A percentile compares a stretch with the other conserved stretches of the same genome.
Conservation (phyloP, 2,113 vertebrate species). For the Eublepharis macularius region DNA sequence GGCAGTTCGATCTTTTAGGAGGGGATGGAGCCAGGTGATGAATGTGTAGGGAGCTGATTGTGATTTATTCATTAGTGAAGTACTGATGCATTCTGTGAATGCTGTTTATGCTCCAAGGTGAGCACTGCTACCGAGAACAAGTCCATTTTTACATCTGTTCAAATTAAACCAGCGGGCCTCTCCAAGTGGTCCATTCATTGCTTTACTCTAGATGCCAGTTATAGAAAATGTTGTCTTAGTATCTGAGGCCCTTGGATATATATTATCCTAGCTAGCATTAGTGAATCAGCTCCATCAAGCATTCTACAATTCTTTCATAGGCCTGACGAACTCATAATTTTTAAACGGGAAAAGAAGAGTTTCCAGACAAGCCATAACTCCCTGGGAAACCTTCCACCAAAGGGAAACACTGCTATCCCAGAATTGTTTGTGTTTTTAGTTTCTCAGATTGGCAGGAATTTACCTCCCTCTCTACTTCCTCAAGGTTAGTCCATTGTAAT, state of each 20-base stretch:
- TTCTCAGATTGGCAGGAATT: conserved; percentile 9
- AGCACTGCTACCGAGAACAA: background rate
- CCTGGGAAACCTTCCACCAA: conserved; percentile 46
- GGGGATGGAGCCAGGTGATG: too few relatives aligned
- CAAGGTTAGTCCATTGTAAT: background rate
- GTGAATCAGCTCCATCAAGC: background rate
- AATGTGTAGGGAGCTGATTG: background rate
- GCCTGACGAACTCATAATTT: conserved; percentile 29
- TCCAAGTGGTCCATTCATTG: background rate
- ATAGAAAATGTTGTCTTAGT: background rate
- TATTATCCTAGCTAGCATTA: background rate
- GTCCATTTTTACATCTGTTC: background rate
- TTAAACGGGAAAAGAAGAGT: conserved; percentile 2
- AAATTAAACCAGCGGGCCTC: background rate
- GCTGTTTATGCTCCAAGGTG: background rate
- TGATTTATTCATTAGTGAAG: background rate
- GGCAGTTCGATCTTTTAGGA: too few relatives aligned
- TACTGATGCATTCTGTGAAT: background rate
- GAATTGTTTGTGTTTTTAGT: conserved; percentile 65
- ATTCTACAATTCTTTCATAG: background rate
- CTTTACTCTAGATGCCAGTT: background rate
- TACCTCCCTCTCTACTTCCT: background rate
- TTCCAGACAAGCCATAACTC: background rate
- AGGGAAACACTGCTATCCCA: conserved; percentile 49
- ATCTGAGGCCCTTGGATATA: background rate